These are phyloP conservation scores for Pangasius mekongensis DNA, from an alignment of 2,797 vertebrate species.

Conservation along the genomic window DNA sequence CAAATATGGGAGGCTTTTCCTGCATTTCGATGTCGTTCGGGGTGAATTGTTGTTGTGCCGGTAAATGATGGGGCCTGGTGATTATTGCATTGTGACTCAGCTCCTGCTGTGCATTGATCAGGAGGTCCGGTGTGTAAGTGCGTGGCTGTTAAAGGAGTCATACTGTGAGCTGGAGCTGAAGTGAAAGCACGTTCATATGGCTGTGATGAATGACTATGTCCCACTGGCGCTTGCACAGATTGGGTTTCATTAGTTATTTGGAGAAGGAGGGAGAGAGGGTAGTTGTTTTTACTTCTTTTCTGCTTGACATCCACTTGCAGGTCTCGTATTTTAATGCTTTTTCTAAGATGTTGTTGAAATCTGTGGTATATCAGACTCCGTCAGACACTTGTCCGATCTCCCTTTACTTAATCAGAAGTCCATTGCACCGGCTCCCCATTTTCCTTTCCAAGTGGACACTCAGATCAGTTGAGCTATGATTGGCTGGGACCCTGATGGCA, in stretches of 20 bases:
- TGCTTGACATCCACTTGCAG: slow-evolving; percentile 9
- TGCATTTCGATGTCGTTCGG: slow-evolving; percentile 14
- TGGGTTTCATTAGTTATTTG: slow-evolving; percentile 70
- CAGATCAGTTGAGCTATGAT: not conserved
- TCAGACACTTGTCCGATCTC: not conserved
- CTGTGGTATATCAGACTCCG: not conserved
- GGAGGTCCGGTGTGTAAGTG: slow-evolving; percentile 62
- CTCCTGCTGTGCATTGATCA: slow-evolving; percentile 57
- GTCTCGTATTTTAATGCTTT: not conserved
- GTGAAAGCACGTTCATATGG: slow-evolving; percentile 61
- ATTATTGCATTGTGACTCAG: slow-evolving; percentile 33
- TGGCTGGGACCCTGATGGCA: slow-evolving; percentile 7
- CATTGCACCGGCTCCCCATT: not conserved
- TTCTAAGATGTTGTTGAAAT: not conserved
- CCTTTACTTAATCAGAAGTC: not conserved
- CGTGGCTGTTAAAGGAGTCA: slow-evolving; percentile 60
- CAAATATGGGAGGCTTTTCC: slow-evolving; percentile 19
- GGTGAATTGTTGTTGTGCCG: slow-evolving; percentile 20
- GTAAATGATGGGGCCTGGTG: slow-evolving; percentile 28
- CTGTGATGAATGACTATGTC: slow-evolving; percentile 60
- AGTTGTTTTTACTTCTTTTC: not conserved
- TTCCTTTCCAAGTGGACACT: not conserved
- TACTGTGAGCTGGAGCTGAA: slow-evolving; percentile 59
- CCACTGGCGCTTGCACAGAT: slow-evolving; percentile 58
- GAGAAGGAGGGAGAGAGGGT: slow-evolving; percentile 23